Evolutionary conservation across 2,113 vertebrate species (phyloP).

Genomic region (Oxyura jamaicensis): DNA sequence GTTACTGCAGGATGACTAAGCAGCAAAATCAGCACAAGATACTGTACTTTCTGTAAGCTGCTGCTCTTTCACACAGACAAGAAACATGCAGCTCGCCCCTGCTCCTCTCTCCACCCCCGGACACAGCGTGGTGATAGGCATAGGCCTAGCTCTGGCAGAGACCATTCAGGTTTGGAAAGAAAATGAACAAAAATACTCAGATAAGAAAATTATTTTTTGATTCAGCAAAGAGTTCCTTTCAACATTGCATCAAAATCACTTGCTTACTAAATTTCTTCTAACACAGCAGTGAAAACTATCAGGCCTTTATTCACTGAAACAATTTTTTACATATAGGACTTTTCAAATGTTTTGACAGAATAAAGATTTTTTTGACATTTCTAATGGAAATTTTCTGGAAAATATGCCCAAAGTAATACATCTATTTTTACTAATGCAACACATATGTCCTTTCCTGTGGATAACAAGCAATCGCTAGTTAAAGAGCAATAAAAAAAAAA

Average conservation of each 20-base stretch:
- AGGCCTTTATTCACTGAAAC: neutral
- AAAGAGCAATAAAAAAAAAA: neutral
- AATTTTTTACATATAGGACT: neutral
- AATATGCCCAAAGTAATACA: neutral
- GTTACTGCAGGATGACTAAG: slow-evolving; percentile 42
- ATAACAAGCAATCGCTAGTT: neutral
- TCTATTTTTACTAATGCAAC: neutral
- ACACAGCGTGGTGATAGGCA: neutral
- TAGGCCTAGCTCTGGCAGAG: neutral
- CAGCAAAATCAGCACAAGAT: neutral
- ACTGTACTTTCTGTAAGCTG: neutral
- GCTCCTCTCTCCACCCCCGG: neutral
- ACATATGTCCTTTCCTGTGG: neutral
- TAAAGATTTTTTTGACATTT: neutral
- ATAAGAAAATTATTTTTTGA: neutral
- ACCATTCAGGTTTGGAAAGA: neutral
- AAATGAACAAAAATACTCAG: neutral
- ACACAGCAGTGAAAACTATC: neutral
- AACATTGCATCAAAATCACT: neutral
- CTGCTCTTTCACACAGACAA: neutral
- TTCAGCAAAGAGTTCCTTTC: neutral
- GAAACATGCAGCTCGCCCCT: neutral
- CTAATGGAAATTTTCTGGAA: neutral
- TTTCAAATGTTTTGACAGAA: neutral
- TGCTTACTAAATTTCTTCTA: neutral